Percentiles rank a stretch among this genome's conserved stretches.
phyloP scores from a whole-genome alignment of 2,888 invertebrate species.

The Bellardia bayeri region DNA sequence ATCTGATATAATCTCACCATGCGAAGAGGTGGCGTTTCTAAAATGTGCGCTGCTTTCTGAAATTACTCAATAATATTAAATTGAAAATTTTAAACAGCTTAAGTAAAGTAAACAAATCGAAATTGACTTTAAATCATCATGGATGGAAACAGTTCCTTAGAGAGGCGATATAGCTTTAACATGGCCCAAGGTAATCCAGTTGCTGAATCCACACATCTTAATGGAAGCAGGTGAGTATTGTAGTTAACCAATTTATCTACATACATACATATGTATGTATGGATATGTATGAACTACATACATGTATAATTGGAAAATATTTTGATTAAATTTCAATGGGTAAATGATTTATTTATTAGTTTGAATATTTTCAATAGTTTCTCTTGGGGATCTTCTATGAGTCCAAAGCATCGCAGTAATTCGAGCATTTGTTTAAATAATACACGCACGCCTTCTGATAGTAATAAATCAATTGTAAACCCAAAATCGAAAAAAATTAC shows the following conservation, averaged over 20 bases:
- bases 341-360: not conserved
- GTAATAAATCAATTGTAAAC: constrained; percentile 57
- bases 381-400: constrained; percentile 77
- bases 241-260: not conserved
- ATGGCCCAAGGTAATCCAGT: constrained; percentile 79
- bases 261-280: not conserved
- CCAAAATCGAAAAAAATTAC: constrained; percentile 75
- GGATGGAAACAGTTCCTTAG: constrained; percentile 75
- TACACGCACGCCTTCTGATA: constrained; percentile 14
- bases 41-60: constrained; percentile 47
- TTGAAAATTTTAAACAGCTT: not conserved
- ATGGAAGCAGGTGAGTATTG: constrained; percentile 77
- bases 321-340: not conserved
- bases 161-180: constrained; percentile 79
- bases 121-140: constrained; percentile 39
- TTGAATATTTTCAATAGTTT: constrained; percentile 58
- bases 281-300: no score
- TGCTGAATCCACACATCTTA: constrained; percentile 82
- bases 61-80: not conserved
- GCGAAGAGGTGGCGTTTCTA: constrained; percentile 20
- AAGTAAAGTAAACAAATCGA: not conserved
- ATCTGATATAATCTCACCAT: no score
- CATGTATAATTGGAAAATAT: no score
- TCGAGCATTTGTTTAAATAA: constrained; percentile 71
- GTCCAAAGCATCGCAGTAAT: constrained; percentile 75